Base-by-base conservation (phyloP, 2,113 vertebrate genomes). In the Microtus montanus region DNA sequence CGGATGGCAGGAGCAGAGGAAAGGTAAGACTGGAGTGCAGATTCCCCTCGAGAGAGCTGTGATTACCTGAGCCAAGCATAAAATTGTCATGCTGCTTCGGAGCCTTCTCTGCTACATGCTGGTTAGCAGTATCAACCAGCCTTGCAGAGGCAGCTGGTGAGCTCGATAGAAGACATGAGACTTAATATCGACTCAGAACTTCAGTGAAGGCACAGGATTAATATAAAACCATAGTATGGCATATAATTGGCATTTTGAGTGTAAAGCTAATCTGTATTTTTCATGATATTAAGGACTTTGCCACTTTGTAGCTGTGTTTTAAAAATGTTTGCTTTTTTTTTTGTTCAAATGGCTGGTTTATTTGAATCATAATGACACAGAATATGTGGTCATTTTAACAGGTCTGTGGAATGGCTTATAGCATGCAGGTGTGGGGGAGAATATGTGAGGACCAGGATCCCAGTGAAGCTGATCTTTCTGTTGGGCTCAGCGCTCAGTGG, bases 31-130 rank as follows among this genome's bases (percentile, higher is more conserved):
- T 97, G 80, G 93, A 90, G 88, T 96, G 82, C 75, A 90, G 73
- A 90, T 86, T 83, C 92, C 87, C 64, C 93, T 97, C 73, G 61
- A 87, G 93, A 95, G 97, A 94, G 91, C 94, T 90, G 12, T 96
- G 93, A 96, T 96, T 94, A 94, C 90, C 77, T 82, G 96, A 97
- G 80, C 90, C 63, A 75, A 88, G 77, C 94, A 97, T 95, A 88
- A 94, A 94, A 95, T 92, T 83, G 77, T 74, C 96, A 28, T 33
- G 92, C 96, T 93, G 80, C 63, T 94, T 93, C 75, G 86, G 77
- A 94, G 74, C 82, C 47, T 73, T 92, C 38, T 83, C 79, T 90
- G 77, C 92, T 44, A 47, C 30, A 28, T 93, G 90, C 82, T 85
- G 94, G 89, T 90, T 78, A 84, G 90, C 79, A 95, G 4, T 88